A percentile compares a stretch with the other conserved stretches of the same genome.
These are phyloP conservation scores for Xestia sexstrigata DNA, from an alignment of 2,888 invertebrate genomes.

Conservation along the genomic window DNA sequence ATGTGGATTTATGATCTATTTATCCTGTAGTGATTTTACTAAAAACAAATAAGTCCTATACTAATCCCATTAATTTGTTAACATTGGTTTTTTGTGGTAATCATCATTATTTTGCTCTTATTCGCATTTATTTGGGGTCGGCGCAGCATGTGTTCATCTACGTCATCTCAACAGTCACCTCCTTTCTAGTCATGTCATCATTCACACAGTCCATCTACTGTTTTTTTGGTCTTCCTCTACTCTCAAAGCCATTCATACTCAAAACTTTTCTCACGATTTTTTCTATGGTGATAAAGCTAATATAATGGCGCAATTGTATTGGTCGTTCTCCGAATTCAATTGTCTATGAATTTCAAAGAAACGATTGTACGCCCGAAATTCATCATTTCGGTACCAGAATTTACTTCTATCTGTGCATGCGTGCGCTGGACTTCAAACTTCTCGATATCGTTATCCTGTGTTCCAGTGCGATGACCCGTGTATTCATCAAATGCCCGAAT, in stretches of 20 bases:
- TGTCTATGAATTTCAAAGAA: background rate
- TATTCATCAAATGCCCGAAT: background rate
- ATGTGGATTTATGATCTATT: too few relatives aligned
- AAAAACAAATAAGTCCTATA: too few relatives aligned
- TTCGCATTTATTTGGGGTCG: too few relatives aligned
- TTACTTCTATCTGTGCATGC: background rate
- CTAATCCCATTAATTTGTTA: too few relatives aligned
- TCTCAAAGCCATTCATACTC: background rate
- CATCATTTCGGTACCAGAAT: background rate
- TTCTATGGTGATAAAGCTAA: background rate
- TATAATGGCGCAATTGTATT: background rate
- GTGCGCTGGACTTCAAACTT: background rate
- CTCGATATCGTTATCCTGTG: background rate
- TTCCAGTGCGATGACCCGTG: background rate
- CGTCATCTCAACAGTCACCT: too few relatives aligned
- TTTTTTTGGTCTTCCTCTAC: too few relatives aligned
- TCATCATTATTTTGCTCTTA: too few relatives aligned
- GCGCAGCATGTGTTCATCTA: too few relatives aligned
- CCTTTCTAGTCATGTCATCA: background rate
- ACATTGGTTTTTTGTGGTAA: too few relatives aligned
- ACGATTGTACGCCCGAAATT: background rate
- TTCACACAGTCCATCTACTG: background rate
- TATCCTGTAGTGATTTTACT: too few relatives aligned
- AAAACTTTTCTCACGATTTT: background rate
- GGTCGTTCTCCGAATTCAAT: background rate